Conservation (phyloP, 2,888 invertebrate genomes). For the Rotaria socialis region DNA sequence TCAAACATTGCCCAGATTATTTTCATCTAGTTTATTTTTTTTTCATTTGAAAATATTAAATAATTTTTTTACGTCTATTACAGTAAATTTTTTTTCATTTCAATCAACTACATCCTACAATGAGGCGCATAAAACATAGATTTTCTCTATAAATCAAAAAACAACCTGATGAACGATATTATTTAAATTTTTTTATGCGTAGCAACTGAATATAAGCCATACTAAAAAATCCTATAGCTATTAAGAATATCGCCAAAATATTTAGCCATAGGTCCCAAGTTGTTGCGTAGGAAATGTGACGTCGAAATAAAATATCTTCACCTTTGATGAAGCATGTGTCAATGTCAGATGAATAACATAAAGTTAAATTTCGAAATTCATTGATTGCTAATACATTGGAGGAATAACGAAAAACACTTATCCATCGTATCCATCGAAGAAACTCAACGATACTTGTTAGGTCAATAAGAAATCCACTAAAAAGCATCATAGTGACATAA, state of each 20-base stretch:
- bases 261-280: constrained; percentile 56
- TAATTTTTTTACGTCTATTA: too few relatives aligned
- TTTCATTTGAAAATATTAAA: too few relatives aligned
- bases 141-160: too few relatives aligned
- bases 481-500: constrained; percentile 49
- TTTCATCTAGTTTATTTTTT: too few relatives aligned
- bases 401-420: constrained; percentile 56
- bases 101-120: not conserved
- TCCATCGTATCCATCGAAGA: constrained; percentile 56
- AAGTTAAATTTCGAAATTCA: constrained; percentile 42
- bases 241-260: constrained; percentile 51
- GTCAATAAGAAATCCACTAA: constrained; percentile 57
- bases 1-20: too few relatives aligned
- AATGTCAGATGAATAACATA: constrained; percentile 2
- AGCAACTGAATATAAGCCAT: constrained; percentile 54
- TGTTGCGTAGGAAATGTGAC: constrained; percentile 52
- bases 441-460: constrained; percentile 53
- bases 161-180: not conserved
- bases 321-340: constrained; percentile 48
- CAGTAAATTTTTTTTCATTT: not conserved
- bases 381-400: constrained; percentile 51
- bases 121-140: too few relatives aligned
- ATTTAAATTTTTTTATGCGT: constrained; percentile 48
- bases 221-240: constrained; percentile 51
- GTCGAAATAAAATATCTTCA: constrained; percentile 50